Conservation (phyloP, 53 echinoderm and acorn worm genomes). For the Echinarachnius parma region DNA sequence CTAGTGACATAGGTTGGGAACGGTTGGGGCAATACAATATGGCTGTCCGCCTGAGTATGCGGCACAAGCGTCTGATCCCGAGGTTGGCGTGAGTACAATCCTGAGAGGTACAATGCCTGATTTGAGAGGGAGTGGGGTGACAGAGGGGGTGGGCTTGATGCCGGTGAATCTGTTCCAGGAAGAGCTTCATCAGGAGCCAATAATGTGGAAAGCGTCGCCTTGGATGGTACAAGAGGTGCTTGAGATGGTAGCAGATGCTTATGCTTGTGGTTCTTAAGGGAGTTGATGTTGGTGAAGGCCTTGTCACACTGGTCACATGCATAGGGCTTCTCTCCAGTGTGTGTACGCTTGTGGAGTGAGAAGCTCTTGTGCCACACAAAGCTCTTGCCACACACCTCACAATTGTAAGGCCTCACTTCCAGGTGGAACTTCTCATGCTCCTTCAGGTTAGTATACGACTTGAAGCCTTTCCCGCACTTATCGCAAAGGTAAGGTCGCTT, state of each 20-base stretch:
- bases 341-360: slow-evolving; percentile 35
- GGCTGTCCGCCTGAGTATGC: slow-evolving; percentile 33
- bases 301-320: slow-evolving; percentile 15
- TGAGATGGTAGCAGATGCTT: slow-evolving; percentile 26
- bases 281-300: slow-evolving; percentile 36
- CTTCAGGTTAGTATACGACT: slow-evolving; percentile 37
- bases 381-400: slow-evolving; percentile 27
- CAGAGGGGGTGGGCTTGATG: background rate
- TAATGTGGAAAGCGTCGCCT: background rate
- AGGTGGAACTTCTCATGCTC: slow-evolving; percentile 36
- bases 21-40: slow-evolving; percentile 26
- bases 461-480: slow-evolving; percentile 41
- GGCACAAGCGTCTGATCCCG: slow-evolving; percentile 9
- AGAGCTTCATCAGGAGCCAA: no score
- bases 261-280: slow-evolving; percentile 31
- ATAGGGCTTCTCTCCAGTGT: slow-evolving; percentile 38
- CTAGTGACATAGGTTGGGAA: slow-evolving; percentile 23
- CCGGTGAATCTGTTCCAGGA: no score
- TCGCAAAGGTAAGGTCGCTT: slow-evolving; percentile 26
- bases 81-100: no score
- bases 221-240: background rate
- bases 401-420: slow-evolving; percentile 22
- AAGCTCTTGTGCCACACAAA: slow-evolving; percentile 44
- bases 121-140: background rate
- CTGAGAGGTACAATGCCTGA: no score